Base-by-base conservation (phyloP, 2,797 vertebrate genomes). In the Pachyuromys duprasi region DNA sequence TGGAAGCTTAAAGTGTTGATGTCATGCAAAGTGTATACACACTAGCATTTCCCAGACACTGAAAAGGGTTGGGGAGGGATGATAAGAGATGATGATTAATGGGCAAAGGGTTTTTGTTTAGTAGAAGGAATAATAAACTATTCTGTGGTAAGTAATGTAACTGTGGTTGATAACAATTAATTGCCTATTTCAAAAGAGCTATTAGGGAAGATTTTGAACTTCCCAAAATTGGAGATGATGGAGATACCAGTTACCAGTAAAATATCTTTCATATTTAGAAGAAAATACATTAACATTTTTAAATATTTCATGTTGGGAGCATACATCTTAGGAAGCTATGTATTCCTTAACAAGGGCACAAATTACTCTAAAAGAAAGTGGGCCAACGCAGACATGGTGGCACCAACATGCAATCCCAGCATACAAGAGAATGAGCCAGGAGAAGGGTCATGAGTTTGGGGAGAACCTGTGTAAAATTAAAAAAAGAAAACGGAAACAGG, bases 281-380 rank as follows among this genome's bases (percentile, higher is more conserved):
- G 63, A 72, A 81, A 96, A 89, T 60, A 81, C 2, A 70, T 69
- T 45, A 78, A 90, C 81, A 70, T 69, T 89, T 39, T 62, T 69
- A 89, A 90, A 65, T 36, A 28, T 53, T 93, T 74, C 14, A 28
- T 76, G 5, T 72, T 86, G 9, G 18, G 80, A 91, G 24, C 53
- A 93, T 36, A 89, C 0, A 1, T 33, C 20, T 31, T 57, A 65
- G 76, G 49, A 95, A 81, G 2, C 13, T 31, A 2, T 45, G 1
- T 12, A 7, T 12, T 91, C 55, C 26, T 90, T 53, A 62, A 72
- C 0, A 62, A 49, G 42, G 72, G 5, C 14, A 88, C 2, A 82
- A 26, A 55, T 31, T 55, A 39, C 4, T 67, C 55, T 31, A 33
- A 13, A 9, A 60, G 22, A 63, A 93, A 26, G 20, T 74, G 26